Conservation (phyloP, 1,140 invertebrate genomes). For the Bombus huntii region DNA sequence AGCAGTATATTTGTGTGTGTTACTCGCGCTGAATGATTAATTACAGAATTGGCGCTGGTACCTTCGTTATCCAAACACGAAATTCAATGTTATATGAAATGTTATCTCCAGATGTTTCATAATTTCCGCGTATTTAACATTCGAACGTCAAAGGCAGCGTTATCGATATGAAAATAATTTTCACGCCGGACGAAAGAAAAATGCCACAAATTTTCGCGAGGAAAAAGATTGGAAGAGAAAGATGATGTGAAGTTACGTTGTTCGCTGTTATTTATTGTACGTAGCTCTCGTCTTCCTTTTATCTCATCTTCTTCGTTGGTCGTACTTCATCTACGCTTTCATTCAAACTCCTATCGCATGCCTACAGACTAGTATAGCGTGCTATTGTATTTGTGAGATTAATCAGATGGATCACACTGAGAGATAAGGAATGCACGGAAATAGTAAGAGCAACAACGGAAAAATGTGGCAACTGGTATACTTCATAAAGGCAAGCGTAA, state of each 20-base stretch:
- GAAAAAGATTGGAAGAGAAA: background rate
- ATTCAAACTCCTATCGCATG: too few species aligned
- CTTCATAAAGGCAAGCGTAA: too few species aligned
- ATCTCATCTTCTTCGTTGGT: too few species aligned
- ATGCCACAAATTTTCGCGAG: rapidly evolving
- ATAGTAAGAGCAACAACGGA: too few species aligned
- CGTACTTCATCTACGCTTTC: too few species aligned
- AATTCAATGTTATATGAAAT: background rate
- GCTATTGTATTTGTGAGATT: too few species aligned
- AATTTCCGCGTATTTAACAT: background rate
- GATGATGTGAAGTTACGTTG: background rate
- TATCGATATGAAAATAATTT: background rate
- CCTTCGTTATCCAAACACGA: background rate
- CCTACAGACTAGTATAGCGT: too few species aligned
- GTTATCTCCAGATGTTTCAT: background rate
- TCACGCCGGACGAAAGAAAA: background rate
- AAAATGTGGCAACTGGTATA: too few species aligned
- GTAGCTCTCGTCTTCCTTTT: too few species aligned
- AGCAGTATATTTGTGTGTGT: background rate
- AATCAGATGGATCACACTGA: too few species aligned
- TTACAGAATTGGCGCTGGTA: background rate
- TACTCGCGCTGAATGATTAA: background rate
- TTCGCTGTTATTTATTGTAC: too few species aligned
- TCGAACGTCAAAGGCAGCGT: background rate
- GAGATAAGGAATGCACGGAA: too few species aligned